These are phyloP conservation scores for Gyps fulvus DNA, from an alignment of 2,113 vertebrate species.

Conservation along the genomic window DNA sequence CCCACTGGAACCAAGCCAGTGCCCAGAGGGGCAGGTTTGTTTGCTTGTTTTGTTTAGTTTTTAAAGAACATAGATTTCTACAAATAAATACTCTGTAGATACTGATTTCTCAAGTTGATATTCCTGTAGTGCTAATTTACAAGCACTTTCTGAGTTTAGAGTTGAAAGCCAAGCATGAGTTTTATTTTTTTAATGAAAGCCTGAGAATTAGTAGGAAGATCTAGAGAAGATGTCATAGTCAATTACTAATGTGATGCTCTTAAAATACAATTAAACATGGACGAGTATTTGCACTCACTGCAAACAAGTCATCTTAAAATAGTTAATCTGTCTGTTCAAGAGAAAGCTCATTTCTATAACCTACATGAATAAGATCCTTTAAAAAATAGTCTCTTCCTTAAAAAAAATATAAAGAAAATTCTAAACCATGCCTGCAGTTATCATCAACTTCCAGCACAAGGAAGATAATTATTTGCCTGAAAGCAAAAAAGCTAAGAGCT, in stretches of 20 bases:
- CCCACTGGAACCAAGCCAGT: not conserved
- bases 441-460: not conserved
- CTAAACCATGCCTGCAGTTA: not conserved
- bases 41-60: not conserved
- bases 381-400: not conserved
- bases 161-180: not conserved
- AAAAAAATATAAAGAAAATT: not conserved
- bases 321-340: not conserved
- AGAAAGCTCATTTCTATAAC: not conserved
- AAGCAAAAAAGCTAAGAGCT: conserved; percentile 1
- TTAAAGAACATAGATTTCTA: not conserved
- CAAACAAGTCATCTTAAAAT: not conserved
- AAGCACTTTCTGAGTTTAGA: not conserved
- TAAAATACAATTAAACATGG: not conserved
- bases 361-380: not conserved
- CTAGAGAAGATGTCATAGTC: not conserved
- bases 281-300: not conserved
- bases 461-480: conserved; percentile 22
- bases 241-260: not conserved
- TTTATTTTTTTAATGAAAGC: not conserved
- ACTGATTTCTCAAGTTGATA: not conserved
- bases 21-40: not conserved
- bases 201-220: not conserved
- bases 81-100: not conserved
- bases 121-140: not conserved